Percentiles rank a stretch among this genome's conserved stretches.
These are phyloP conservation scores for Oxyura jamaicensis DNA, from an alignment of 2,113 vertebrate species.

Conservation along the genomic window DNA sequence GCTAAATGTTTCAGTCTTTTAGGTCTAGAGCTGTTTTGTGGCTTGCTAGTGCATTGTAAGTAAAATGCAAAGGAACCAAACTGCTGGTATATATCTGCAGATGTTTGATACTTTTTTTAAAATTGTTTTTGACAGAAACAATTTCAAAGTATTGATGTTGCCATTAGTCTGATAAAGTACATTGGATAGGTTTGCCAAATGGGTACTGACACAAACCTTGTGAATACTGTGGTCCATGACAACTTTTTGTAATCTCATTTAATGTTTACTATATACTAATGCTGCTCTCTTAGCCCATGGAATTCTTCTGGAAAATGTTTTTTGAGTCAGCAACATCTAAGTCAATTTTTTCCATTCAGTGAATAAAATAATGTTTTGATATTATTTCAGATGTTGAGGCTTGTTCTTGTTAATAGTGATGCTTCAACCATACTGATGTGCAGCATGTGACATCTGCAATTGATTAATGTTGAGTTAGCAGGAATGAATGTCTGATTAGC, in stretches of 20 bases:
- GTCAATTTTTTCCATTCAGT: neutral
- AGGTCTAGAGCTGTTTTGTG: neutral
- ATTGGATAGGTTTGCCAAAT: neutral
- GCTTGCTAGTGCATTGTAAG: neutral
- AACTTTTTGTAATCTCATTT: neutral
- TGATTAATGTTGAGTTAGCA: neutral
- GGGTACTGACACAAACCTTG: neutral
- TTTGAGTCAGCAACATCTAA: neutral
- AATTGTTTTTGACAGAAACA: too few species aligned
- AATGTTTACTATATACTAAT: neutral
- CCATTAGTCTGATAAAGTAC: neutral
- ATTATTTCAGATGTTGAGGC: neutral
- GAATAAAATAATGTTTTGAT: neutral
- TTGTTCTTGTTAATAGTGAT: neutral
- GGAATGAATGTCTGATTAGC: neutral
- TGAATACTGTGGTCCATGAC: neutral
- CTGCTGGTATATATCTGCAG: neutral
- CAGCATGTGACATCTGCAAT: neutral
- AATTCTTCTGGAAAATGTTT: neutral
- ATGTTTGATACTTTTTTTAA: neutral
- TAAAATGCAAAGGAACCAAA: neutral
- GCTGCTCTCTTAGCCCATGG: neutral
- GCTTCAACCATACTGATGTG: neutral
- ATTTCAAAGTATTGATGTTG: slow-evolving; percentile 17
- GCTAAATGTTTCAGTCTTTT: neutral